Evolutionary conservation across 2,888 invertebrate species (phyloP).

Genomic region (Tinea pellionella): DNA sequence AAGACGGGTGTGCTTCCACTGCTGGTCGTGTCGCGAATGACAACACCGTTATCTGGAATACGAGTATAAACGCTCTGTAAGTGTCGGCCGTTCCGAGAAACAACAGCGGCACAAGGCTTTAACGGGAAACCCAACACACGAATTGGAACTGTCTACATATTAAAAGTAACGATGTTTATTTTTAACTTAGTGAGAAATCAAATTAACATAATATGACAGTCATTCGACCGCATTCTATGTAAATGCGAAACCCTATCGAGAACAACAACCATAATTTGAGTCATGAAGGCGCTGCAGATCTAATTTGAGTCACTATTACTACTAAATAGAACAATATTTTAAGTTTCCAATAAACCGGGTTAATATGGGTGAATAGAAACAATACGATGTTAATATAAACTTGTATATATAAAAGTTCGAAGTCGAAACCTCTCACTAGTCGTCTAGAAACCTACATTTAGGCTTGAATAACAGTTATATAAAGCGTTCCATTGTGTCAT

Average conservation of each 20-base stretch:
- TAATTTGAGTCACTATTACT: too few relatives aligned
- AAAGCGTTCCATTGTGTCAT: not conserved
- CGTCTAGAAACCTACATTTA: constrained; percentile 1
- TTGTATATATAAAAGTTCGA: too few relatives aligned
- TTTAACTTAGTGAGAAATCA: not conserved
- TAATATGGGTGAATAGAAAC: too few relatives aligned
- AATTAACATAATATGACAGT: not conserved
- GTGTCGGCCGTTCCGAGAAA: not conserved
- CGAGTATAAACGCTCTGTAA: not conserved
- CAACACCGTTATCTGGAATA: constrained; percentile 9
- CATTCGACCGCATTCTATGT: not conserved
- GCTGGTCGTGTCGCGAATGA: constrained; percentile 3
- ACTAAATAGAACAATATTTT: too few relatives aligned
- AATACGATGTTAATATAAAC: too few relatives aligned
- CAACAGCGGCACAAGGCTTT: not conserved
- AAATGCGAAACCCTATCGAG: not conserved
- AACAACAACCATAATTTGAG: too few relatives aligned
- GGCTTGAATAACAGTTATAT: not conserved
- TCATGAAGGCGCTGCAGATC: too few relatives aligned
- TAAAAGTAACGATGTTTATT: not conserved
- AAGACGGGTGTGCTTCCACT: constrained; percentile 12
- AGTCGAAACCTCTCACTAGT: not conserved
- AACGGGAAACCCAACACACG: not conserved
- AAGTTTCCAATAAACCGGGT: too few relatives aligned
- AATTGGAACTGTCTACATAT: not conserved